Evolutionary conservation across 2,113 vertebrate genomes (phyloP), one percentile per base, ranked within the genome.

Genomic region (Clarias magur): DNA sequence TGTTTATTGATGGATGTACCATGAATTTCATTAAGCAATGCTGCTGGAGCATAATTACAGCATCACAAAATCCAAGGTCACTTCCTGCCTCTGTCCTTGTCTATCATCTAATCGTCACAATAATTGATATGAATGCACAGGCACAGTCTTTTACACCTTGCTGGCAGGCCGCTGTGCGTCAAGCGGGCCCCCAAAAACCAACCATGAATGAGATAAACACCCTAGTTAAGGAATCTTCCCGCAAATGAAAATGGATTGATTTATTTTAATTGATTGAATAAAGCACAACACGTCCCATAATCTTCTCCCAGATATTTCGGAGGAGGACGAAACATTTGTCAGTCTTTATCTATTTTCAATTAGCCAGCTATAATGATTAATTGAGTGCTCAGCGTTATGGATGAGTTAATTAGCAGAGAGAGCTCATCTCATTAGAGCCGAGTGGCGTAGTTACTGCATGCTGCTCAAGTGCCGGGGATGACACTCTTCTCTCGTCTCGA

Each of bases 391-490:
- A 94, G 94, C 93, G 94, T 96, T 94, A 94, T 94, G 93, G 95
- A 95, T 96, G 95, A 95, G 94, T 94, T 95, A 95, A 95, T 96
- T 95, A 95, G 93, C 92, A 92, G 81, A 92, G 92, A 95, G 94
- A 93, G 94, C 93, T 93, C 91, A 88, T 91, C 95, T 95, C 95
- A 95, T 95, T 95, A 95, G 93, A 89, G 91, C 91, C 91, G 91
- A 92, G 91, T 93, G 91, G 89, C 83, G 57, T 30, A 92, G 88
- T 92, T 88, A 88, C 89, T 90, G 91, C 88, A 86, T 86, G 92
- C 93, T 83, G 88, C 91, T 88, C 70, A 76, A 83, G 84, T 89
- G 92, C 91, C 91, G 90, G 89, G 83, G 70, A 84, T 89, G 91
- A 88, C 82, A 80, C 85, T 85, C 67, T 75, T 86, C 16, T 67